Evolutionary conservation across 2,888 invertebrate genomes (phyloP).

Genomic region (Seira musarum): DNA sequence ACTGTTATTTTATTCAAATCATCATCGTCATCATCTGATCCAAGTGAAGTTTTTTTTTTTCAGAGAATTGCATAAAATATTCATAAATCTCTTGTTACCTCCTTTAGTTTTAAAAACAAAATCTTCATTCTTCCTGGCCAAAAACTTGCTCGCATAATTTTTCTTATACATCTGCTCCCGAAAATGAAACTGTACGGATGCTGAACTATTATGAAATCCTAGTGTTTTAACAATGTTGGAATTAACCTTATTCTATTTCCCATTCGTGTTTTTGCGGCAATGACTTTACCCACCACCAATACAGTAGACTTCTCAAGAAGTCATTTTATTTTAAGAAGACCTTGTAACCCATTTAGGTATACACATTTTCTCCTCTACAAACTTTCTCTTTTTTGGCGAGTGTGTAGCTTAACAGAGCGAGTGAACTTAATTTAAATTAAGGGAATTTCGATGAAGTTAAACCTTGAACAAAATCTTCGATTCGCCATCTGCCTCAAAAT

Average conservation of each 20-base stretch:
- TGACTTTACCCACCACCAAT: background rate
- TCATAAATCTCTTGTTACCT: conserved; percentile 3
- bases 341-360: no score
- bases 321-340: no score
- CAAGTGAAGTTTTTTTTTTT: background rate
- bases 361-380: background rate
- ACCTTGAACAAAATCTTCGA: background rate
- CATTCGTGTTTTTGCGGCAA: background rate
- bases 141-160: no score
- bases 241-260: no score
- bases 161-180: no score
- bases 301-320: background rate
- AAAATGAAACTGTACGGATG: no score
- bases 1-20: conserved; percentile 5
- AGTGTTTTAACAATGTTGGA: no score
- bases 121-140: background rate
- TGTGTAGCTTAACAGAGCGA: background rate
- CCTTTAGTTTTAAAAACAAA: background rate
- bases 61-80: background rate
- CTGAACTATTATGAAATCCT: no score
- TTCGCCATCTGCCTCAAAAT: conserved; percentile 1
- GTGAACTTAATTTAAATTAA: background rate
- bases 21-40: background rate
- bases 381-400: background rate
- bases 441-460: background rate